These are phyloP conservation scores for Hippocampus abdominalis DNA, from an alignment of 2,113 vertebrate genomes.

Conservation along the genomic window DNA sequence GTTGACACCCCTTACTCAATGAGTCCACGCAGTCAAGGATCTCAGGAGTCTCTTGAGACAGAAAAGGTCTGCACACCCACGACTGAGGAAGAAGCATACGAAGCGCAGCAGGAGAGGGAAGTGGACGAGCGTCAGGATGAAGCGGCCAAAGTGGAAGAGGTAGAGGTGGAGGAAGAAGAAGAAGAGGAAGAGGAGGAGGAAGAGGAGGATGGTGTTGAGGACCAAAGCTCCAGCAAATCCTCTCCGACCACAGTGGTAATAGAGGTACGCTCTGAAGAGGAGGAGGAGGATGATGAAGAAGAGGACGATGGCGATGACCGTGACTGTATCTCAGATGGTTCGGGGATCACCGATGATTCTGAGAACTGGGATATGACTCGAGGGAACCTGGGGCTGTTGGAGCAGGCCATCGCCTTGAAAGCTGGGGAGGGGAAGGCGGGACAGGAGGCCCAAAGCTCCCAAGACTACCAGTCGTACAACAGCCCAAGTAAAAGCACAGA, in stretches of 20 bases:
- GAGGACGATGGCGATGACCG: conserved; percentile 75
- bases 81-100: conserved; percentile 51
- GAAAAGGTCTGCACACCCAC: conserved; percentile 51
- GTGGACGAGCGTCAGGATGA: conserved; percentile 35
- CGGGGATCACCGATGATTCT: conserved; percentile 83
- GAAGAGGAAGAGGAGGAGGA: conserved; percentile 71
- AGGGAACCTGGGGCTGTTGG: conserved; percentile 92
- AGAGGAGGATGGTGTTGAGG: conserved; percentile 55
- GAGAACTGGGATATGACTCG: conserved; percentile 95
- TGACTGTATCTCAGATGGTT: conserved; percentile 82
- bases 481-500: conserved; percentile 64
- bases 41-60: conserved; percentile 52
- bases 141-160: conserved; percentile 54
- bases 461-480: conserved; percentile 73
- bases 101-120: conserved; percentile 40
- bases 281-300: conserved; percentile 66
- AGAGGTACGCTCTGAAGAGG: conserved; percentile 62
- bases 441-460: conserved; percentile 74
- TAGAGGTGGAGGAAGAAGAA: conserved; percentile 70
- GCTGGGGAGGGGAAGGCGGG: conserved; percentile 84
- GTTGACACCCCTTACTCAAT: conserved; percentile 33
- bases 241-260: conserved; percentile 59
- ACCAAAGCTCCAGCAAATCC: conserved; percentile 51
- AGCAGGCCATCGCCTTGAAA: conserved; percentile 96
- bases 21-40: conserved; percentile 63